These are phyloP conservation scores for Gnathonemus longibarbis DNA, from an alignment of 2,113 vertebrate species.

Conservation along the genomic window DNA sequence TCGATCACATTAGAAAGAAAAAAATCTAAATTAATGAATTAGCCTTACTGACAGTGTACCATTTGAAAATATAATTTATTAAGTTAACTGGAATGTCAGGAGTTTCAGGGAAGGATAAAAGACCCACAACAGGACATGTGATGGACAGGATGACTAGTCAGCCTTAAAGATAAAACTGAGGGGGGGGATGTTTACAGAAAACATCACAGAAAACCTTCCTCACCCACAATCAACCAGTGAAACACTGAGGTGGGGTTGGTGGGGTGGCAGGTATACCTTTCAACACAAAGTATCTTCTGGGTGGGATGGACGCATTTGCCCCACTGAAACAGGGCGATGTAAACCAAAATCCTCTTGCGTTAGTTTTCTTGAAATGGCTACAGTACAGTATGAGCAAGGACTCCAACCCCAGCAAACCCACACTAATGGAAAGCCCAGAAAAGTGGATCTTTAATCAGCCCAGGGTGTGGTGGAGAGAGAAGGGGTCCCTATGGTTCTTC, in stretches of 20 bases:
- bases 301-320: neutral
- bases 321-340: neutral
- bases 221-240: neutral
- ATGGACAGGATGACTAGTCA: neutral
- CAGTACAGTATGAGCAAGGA: neutral
- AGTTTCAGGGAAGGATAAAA: neutral
- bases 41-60: neutral
- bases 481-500: neutral
- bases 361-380: neutral
- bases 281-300: neutral
- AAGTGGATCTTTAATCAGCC: neutral
- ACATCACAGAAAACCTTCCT: neutral
- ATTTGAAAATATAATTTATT: neutral
- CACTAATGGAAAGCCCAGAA: neutral
- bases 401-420: neutral
- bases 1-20: neutral
- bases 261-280: neutral
- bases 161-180: neutral
- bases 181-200: neutral
- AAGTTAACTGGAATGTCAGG: slow-evolving; percentile 3
- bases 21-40: neutral
- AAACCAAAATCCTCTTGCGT: neutral
- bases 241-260: neutral
- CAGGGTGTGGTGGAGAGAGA: neutral
- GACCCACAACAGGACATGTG: neutral